These are phyloP conservation scores for Hyposoter didymator DNA, from an alignment of 2,888 invertebrate genomes.

Conservation along the genomic window DNA sequence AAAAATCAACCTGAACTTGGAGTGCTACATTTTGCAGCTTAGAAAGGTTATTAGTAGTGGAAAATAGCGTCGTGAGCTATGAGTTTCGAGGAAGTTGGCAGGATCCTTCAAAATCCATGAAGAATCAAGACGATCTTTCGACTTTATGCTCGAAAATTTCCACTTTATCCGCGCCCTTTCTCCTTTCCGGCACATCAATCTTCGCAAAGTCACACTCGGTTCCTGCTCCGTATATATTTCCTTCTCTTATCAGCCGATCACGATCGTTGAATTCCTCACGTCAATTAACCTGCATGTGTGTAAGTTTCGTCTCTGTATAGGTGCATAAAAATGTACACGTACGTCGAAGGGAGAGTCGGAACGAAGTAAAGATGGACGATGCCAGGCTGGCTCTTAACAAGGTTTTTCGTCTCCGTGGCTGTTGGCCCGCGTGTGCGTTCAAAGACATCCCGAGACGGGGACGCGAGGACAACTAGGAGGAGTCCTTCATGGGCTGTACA, in stretches of 20 bases:
- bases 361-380: constrained; percentile 41
- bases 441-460: constrained; percentile 32
- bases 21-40: background rate
- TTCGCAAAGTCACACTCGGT: constrained; percentile 23
- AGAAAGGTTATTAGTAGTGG: background rate
- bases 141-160: background rate
- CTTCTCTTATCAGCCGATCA: constrained; percentile 46
- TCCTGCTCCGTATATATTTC: constrained; percentile 16
- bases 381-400: constrained; percentile 71
- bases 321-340: background rate
- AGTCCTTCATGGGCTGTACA: constrained; percentile 40
- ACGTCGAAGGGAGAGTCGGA: constrained; percentile 20
- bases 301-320: background rate
- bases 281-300: constrained; percentile 56
- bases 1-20: background rate
- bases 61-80: background rate
- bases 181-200: background rate
- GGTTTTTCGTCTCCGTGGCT: constrained; percentile 70
- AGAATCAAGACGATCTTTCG: background rate
- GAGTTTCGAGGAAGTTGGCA: background rate
- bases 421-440: constrained; percentile 61
- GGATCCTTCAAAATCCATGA: background rate
- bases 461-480: constrained; percentile 47
- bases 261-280: constrained; percentile 42
- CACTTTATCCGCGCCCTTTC: background rate